Percentiles rank a stretch among this genome's conserved stretches.
These are phyloP conservation scores for Struthidea cinerea DNA, from an alignment of 2,113 vertebrate genomes.

Conservation along the genomic window DNA sequence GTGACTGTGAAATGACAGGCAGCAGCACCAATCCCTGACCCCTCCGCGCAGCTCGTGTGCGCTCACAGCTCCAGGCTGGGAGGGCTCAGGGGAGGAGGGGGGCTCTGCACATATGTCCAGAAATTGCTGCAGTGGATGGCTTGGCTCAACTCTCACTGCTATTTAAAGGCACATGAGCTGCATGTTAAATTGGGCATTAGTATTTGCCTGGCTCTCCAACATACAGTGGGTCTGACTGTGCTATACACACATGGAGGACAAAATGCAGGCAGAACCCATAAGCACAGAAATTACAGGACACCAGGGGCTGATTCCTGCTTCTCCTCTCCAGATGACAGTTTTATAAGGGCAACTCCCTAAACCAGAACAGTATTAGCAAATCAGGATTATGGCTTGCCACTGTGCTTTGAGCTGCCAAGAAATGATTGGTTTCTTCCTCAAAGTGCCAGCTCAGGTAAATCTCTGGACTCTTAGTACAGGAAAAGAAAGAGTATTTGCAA, in stretches of 20 bases:
- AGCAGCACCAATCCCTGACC: background rate
- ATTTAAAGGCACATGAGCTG: constrained; percentile 60
- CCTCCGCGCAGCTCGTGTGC: rapidly evolving
- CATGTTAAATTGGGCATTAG: constrained; percentile 49
- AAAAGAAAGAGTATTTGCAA: background rate
- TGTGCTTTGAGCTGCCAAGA: background rate
- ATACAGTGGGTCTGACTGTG: background rate
- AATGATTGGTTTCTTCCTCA: background rate
- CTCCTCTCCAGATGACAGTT: background rate
- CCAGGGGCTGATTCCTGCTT: background rate
- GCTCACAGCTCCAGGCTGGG: background rate
- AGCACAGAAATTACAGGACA: background rate
- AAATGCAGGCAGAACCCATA: background rate
- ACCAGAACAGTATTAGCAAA: background rate
- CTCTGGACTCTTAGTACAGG: background rate
- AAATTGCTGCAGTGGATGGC: constrained; percentile 36
- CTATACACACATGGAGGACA: background rate
- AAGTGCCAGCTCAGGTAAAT: background rate
- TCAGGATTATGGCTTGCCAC: background rate
- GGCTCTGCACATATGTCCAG: constrained; percentile 26
- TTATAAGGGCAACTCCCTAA: background rate
- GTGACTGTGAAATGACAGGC: constrained; percentile 44
- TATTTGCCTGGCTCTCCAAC: background rate
- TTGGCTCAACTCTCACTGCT: background rate
- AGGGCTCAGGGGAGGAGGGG: constrained; percentile 21